Evolutionary conservation across 2,888 invertebrate genomes (phyloP), one percentile per base, ranked within the genome.

Genomic region (Lasioglossum villosulum): DNA sequence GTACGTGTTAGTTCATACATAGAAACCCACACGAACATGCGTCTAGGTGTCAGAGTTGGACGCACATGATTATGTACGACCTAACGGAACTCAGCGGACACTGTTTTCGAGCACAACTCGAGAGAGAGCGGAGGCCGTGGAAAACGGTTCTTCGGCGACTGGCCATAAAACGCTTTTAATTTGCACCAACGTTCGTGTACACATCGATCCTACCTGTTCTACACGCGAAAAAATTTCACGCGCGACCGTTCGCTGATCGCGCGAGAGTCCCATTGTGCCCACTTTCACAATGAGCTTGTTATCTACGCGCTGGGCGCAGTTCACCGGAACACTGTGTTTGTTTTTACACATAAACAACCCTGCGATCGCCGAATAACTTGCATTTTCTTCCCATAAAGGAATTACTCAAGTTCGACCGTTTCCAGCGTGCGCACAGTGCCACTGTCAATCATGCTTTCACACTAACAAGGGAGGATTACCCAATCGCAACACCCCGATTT

Each of bases 1-100:
- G 59, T 73, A n/a, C 76, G 73, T 68, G 8, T 8, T 8, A 2
- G 8, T 23, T 23, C 48, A 48, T 5, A 6, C 5, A 45, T 12
- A 45, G 48, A 48, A 48, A 19, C 75, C 78, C 77, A 79, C 86
- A 42, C 59, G 56, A 63, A 27, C 82, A 59, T 66, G 77, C 56
- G 45, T 77, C 82, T 78, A 85, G 34, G 75, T 71, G 78, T 79
- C 45, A 16, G 56, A 71, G 74, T 42, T 45, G 76, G 56, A 66
- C 68, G 76, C 45, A 45, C 80, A 68, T 63, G 63, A 79, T 82
- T 82, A 87, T 83, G 77, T 77, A 66, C 74, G 52, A 48, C 12
- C 37, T 88, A 88, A 88, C 87, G 87, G 87, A 87, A 87, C 84
- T 80, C 30, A 59, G 74, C 66, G 70, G 75, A 86, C 77, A 56